Evolutionary conservation across 2,113 vertebrate species (phyloP).

Genomic region (Halichoeres trimaculatus): DNA sequence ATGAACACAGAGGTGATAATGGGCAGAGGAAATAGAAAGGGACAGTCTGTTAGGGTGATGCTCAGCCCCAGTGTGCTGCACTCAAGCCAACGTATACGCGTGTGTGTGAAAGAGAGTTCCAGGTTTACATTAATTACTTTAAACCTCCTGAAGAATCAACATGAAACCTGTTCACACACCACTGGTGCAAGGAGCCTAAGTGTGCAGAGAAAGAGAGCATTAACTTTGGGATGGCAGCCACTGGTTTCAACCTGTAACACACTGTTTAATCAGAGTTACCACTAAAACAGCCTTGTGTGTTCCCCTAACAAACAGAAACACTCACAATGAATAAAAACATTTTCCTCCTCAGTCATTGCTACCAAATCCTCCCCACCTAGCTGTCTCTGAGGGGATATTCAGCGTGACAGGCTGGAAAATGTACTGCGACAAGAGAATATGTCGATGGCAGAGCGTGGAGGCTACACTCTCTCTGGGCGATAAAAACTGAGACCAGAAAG

Average conservation of each 20-base stretch:
- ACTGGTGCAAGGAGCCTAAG: neutral
- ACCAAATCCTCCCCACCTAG: neutral
- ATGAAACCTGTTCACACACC: neutral
- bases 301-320: neutral
- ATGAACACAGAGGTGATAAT: constrained; percentile 5
- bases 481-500: neutral
- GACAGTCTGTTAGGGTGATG: constrained; percentile 1
- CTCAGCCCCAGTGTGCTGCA: neutral
- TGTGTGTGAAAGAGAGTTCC: neutral
- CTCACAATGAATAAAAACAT: neutral
- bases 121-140: constrained; percentile 8
- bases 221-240: no score
- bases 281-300: neutral
- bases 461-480: neutral
- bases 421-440: constrained; percentile 8
- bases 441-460: neutral
- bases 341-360: neutral
- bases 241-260: neutral
- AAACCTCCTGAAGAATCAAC: neutral
- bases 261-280: neutral
- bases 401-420: constrained; percentile 12
- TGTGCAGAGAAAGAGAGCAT: neutral
- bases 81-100: neutral
- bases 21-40: constrained; percentile 18
- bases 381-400: neutral